Conservation (phyloP, 2,113 vertebrate genomes). For the Cinclus mexicanus region DNA sequence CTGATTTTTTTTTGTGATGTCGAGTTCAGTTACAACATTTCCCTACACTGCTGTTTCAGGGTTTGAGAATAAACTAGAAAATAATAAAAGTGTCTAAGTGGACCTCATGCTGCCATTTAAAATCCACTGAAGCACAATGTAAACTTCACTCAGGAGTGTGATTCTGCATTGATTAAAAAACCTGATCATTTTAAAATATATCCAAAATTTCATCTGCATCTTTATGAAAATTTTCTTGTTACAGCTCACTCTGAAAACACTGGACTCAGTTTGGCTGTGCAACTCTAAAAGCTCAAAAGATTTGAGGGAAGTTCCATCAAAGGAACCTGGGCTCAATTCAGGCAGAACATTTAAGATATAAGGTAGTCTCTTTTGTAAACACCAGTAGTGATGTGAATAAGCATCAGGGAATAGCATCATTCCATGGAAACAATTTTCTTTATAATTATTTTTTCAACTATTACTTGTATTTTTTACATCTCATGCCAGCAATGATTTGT, state of each 20-base stretch:
- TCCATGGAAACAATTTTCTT: not conserved
- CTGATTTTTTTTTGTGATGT: slow-evolving; percentile 4
- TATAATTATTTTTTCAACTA: not conserved
- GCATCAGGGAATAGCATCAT: not conserved
- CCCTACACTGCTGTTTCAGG: not conserved
- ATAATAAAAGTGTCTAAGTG: not conserved
- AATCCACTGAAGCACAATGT: not conserved
- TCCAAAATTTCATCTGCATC: not conserved
- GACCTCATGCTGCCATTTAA: not conserved
- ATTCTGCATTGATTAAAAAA: not conserved
- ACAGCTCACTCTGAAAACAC: not conserved
- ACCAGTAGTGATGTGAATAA: not conserved
- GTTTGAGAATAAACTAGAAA: slow-evolving; percentile 24
- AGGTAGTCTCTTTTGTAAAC: not conserved
- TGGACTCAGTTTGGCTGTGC: not conserved
- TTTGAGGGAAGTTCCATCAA: not conserved
- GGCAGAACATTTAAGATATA: not conserved
- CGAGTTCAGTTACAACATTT: slow-evolving; percentile 14
- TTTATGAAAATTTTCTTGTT: not conserved
- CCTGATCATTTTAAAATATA: not conserved
- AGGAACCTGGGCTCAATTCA: not conserved
- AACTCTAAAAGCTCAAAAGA: not conserved
- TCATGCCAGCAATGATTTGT: not conserved
- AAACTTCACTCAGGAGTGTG: not conserved
- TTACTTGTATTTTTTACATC: not conserved